Base-by-base conservation (phyloP, 2,888 invertebrate species). In the Blera fallax region DNA sequence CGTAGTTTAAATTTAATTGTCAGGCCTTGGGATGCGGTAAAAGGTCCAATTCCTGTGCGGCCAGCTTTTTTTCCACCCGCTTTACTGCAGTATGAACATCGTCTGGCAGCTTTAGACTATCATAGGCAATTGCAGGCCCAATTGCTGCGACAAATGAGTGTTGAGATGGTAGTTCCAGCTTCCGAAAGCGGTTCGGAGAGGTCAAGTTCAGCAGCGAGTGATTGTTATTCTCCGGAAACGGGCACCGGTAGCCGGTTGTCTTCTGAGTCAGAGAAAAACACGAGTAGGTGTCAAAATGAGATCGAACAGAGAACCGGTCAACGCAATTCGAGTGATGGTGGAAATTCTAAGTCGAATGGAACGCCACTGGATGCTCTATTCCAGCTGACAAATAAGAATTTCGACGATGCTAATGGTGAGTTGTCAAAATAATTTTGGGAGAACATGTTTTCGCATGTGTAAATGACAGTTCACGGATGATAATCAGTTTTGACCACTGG, bases 341-440 rank as follows among this genome's bases (percentile, higher is more conserved):
- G 90, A 69, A 91, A 91, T 85, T 90, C 77, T 2, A 87, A 90
- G 87, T 90, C 93, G 92, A 80, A 89, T 60, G 95, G 96, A 87
- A 98, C 98, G 11, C 98, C 98, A 0, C 94, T 99, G 87, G 98
- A 98, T 91, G 98, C 98, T 0, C 94, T 99, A 27, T 98, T 98
- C 93, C 98, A 98, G 93, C 97, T 99, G 96, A 98, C 98, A 88
- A 98, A 97, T 93, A 98, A 98, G 93, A 98, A 98, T 79, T 98
- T 98, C 92, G 98, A 98, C 91, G 98, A 97, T 67, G 95, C 96
- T 89, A 95, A 96, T 91, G 95, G 97, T 92, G 96, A 97, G 91
- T 83, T 14, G 11, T 24, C 8, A 8, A 56, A 32, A 16, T n/a
- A 0, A 18, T 14, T 16, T 3, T 16, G 32, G 37, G 27, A 27